Evolutionary conservation across 2,797 vertebrate species (phyloP).

Genomic region (Silurus lanzhouensis): DNA sequence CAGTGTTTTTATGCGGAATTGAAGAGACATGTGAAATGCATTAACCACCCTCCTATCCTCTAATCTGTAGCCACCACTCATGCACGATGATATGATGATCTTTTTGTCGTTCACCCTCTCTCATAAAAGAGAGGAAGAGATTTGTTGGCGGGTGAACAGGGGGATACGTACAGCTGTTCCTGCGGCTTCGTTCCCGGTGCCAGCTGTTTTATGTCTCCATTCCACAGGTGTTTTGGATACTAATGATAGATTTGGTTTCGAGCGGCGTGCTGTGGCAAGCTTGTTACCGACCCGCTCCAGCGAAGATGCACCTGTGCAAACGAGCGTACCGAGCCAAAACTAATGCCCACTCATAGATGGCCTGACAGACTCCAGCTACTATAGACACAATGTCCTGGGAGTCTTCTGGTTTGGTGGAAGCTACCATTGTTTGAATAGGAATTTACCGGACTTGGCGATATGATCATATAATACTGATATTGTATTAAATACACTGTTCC

Average conservation of each 20-base stretch:
- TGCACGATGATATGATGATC: background rate
- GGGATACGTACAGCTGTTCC: constrained; percentile 44
- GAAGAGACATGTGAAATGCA: constrained; percentile 14
- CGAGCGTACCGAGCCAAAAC: constrained; percentile 38
- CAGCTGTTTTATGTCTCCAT: constrained; percentile 42
- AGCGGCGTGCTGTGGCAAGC: constrained; percentile 33
- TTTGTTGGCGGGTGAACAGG: background rate
- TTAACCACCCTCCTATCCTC: constrained; percentile 9
- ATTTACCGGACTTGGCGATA: background rate
- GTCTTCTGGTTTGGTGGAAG: background rate
- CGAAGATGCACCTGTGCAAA: constrained; percentile 49
- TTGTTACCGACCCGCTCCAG: constrained; percentile 25
- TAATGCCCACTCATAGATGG: constrained; percentile 24
- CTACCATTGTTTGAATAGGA: background rate
- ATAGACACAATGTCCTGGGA: background rate
- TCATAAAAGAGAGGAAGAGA: background rate
- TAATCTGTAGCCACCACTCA: background rate
- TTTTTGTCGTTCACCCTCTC: constrained; percentile 9
- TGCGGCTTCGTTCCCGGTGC: constrained; percentile 25
- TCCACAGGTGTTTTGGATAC: constrained; percentile 53
- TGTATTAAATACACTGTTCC: background rate
- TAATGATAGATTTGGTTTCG: constrained; percentile 53
- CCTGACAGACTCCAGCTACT: background rate
- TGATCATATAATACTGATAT: background rate
- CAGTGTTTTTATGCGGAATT: background rate